Percentiles rank a stretch among this genome's conserved stretches.
Evolutionary conservation across 1,140 invertebrate genomes (phyloP).

Genomic region (Drusus annulatus): DNA sequence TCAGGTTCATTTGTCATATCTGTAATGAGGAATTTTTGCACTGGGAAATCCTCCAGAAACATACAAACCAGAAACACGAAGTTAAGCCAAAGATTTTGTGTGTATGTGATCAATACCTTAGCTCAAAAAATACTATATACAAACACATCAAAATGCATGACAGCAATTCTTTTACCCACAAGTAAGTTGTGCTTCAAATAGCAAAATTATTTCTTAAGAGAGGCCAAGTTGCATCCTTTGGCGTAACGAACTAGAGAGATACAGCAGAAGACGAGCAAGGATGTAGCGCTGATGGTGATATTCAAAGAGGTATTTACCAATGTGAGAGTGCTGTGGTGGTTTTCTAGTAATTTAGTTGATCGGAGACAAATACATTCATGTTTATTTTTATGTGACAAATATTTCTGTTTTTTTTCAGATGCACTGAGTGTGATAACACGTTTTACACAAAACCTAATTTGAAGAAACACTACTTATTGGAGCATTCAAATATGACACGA

Average conservation of each 20-base stretch:
- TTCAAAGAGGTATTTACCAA: too few relatives aligned
- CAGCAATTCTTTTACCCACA: not conserved
- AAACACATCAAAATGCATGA: slow-evolving; percentile 17
- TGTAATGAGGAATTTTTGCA: slow-evolving; percentile 16
- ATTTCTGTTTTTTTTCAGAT: not conserved
- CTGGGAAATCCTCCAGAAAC: slow-evolving; percentile 3
- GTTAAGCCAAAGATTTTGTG: slow-evolving; percentile 10
- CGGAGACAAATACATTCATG: too few relatives aligned
- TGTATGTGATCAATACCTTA: slow-evolving; percentile 9
- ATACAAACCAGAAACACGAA: not conserved
- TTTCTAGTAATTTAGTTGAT: too few relatives aligned
- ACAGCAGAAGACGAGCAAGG: too few relatives aligned
- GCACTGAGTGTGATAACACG: not conserved
- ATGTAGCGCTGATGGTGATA: too few relatives aligned
- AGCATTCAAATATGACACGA: not conserved
- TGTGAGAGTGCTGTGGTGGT: too few relatives aligned
- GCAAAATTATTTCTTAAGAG: not conserved
- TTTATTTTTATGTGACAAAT: not conserved
- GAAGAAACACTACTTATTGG: not conserved
- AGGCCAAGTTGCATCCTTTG: not conserved
- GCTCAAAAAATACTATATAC: not conserved
- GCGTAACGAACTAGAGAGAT: not conserved
- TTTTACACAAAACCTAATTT: slow-evolving; percentile 8
- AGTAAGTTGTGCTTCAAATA: not conserved
- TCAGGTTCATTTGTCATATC: slow-evolving; percentile 19